Evolutionary conservation across 2,113 vertebrate species (phyloP).

Genomic region (Tragelaphus buxtoni): DNA sequence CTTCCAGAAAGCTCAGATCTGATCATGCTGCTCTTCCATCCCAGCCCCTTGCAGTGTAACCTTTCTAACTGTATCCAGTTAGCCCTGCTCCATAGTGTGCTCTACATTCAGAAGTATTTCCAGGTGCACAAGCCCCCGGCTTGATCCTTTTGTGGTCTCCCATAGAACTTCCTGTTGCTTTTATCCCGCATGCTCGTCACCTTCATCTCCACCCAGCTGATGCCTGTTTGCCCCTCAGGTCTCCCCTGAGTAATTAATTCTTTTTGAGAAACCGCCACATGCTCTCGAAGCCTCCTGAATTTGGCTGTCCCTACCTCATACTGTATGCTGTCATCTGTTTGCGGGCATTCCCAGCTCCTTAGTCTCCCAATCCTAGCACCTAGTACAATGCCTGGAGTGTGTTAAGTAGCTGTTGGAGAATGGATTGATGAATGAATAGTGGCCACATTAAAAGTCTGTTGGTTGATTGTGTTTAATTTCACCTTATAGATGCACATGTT

Average conservation of each 20-base stretch:
- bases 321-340: not conserved
- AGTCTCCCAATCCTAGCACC: not conserved
- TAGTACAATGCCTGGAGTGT: not conserved
- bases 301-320: not conserved
- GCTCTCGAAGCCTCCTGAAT: not conserved
- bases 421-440: not conserved
- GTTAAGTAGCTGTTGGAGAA: not conserved
- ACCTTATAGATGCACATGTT: constrained; percentile 97
- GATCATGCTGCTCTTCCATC: not conserved
- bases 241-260: not conserved
- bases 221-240: not conserved
- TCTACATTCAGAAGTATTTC: not conserved
- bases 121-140: not conserved
- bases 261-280: not conserved
- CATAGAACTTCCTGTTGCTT: not conserved
- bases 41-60: not conserved
- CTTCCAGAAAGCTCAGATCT: not conserved
- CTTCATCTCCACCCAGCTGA: not conserved
- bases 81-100: not conserved
- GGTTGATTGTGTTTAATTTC: constrained; percentile 17
- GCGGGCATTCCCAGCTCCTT: not conserved
- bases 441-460: not conserved
- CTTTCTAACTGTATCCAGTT: not conserved
- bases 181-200: not conserved
- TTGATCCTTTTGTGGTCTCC: not conserved